Evolutionary conservation across 2,113 vertebrate genomes (phyloP), one percentile per base, ranked within the genome.

Genomic region (Argyrosomus japonicus): DNA sequence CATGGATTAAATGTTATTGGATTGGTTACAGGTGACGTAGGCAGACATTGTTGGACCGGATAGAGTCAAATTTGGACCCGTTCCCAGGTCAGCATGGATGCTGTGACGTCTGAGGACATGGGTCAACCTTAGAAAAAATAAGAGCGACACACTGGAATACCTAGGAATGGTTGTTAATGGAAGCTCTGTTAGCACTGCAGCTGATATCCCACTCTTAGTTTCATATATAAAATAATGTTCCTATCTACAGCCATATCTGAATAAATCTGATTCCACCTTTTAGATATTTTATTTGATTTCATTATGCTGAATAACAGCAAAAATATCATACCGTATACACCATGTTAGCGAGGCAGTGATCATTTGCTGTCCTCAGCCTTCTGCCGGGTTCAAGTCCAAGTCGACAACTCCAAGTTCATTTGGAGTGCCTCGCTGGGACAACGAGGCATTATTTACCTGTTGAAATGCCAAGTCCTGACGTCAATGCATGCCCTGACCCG

Each of bases 1-100:
- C 23, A 1, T 27, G 85, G 90, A 93, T 91, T 92, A 91, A 12
- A 47, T n/a, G 58, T 92, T 75, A 91, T 90, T 89, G 90, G 91
- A 91, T 91, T 84, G 61, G 64, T 50, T 54, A 62, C 67, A 56
- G 45, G 25, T 90, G 86, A 91, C 86, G 76, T 84, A 11, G 65
- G 25, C 19, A 67, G 54, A 68, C 87, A 81, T 80, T 80, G 84
- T 75, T 65, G 19, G 43, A 83, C 50, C 36, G 36, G 36, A 40
- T 40, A 40, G 7, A 50, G 74, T 72, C 32, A 54, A 25, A 45
- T 56, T 68, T 79, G 82, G 87, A 82, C 60, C 57, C 40, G 48
- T 72, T 85, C 79, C 72, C 45, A 60, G 86, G 75, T 83, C 85
- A 73, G 54, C 45, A 17, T 12, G 54, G 68, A 51, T 12, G 10